Evolutionary conservation across 2,888 invertebrate genomes (phyloP).

Genomic region (Caenorhabditis sinica): DNA sequence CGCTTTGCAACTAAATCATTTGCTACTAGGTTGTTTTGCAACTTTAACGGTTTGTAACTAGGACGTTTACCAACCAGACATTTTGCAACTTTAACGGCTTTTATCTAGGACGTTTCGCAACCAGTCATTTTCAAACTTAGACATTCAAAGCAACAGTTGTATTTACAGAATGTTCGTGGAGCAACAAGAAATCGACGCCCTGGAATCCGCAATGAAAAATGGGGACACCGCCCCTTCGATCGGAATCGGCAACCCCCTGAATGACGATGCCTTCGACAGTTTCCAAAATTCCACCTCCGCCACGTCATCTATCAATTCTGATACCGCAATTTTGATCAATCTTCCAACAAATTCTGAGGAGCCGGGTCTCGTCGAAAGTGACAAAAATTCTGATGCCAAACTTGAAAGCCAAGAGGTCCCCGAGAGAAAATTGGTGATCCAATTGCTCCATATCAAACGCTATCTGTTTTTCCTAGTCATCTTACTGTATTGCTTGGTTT

Average conservation of each 20-base stretch:
- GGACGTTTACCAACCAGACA: no score
- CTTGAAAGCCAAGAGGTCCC: slow-evolving; percentile 3
- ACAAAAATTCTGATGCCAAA: neutral
- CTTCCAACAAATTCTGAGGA: slow-evolving; percentile 36
- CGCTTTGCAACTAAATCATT: no score
- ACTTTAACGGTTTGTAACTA: no score
- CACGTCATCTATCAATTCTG: slow-evolving; percentile 5
- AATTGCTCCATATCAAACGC: slow-evolving; percentile 71
- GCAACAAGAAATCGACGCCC: neutral
- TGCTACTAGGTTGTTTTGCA: no score
- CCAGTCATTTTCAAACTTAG: no score
- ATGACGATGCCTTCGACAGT: slow-evolving; percentile 22
- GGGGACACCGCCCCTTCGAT: slow-evolving; percentile 8
- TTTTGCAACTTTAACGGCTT: no score
- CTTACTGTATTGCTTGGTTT: slow-evolving; percentile 59
- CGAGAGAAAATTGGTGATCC: slow-evolving; percentile 20
- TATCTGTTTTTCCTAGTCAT: slow-evolving; percentile 61
- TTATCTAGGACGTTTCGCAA: no score
- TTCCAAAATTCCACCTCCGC: slow-evolving; percentile 20
- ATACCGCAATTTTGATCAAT: slow-evolving; percentile 19
- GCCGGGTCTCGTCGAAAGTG: neutral
- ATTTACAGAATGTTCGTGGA: neutral
- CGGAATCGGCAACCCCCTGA: slow-evolving; percentile 53
- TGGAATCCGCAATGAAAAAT: slow-evolving; percentile 24
- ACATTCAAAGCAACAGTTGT: no score